These are phyloP conservation scores for Catharus ustulatus DNA, from an alignment of 2,797 vertebrate genomes.

Conservation along the genomic window DNA sequence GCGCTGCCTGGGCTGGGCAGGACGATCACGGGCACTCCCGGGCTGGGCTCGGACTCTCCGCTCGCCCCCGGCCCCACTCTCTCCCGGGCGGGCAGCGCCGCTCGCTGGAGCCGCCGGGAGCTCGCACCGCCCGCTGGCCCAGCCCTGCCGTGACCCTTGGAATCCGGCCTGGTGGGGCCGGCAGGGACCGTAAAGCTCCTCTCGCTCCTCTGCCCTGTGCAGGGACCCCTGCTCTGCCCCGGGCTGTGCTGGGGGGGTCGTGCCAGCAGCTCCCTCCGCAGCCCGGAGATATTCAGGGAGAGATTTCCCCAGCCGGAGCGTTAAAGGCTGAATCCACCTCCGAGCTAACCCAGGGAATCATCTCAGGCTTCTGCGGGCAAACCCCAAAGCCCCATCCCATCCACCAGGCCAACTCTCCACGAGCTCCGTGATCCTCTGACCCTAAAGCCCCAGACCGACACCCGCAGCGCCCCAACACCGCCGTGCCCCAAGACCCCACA, in stretches of 20 bases:
- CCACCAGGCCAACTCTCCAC: not conserved
- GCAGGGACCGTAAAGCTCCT: not conserved
- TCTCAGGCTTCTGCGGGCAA: not conserved
- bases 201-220: too few species aligned
- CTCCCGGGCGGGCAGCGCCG: not conserved
- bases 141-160: accelerated
- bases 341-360: not conserved
- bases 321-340: too few species aligned
- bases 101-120: not conserved
- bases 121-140: too few species aligned
- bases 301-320: not conserved
- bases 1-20: not conserved
- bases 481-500: too few species aligned
- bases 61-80: not conserved
- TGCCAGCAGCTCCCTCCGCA: not conserved
- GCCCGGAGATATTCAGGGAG: accelerated
- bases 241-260: not conserved
- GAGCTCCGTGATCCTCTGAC: too few species aligned
- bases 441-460: too few species aligned
- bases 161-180: too few species aligned
- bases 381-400: not conserved
- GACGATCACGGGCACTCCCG: too few species aligned
- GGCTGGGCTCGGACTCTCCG: too few species aligned
- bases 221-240: not conserved
- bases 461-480: not conserved